Evolutionary conservation across 2,888 invertebrate species (phyloP), one percentile per base, ranked within the genome.

Genomic region (Apotomis capreana): DNA sequence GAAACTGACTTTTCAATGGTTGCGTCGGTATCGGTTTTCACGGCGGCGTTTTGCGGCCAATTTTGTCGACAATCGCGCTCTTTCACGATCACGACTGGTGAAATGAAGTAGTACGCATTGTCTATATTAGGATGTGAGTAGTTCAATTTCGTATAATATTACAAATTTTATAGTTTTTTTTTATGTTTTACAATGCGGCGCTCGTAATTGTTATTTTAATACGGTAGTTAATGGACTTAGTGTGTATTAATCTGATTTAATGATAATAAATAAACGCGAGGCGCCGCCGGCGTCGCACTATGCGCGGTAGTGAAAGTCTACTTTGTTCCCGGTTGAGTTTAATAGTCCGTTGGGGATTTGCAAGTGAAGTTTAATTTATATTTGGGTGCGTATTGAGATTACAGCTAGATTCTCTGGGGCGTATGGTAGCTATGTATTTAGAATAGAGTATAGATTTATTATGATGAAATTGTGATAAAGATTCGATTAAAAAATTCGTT

Each of bases 1-100:
- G 85, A 86, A 83, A 86, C 83, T 79, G 58, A 82, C 82, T 80
- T 74, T 75, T 69, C 69, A 77, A 75, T 36, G 58, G 58, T 84
- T 85, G 83, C 84, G 83, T 84, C 80, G 83, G 78, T 76, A 76
- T 76, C 77, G 70, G 69, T 74, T 68, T 70, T 74, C 74, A 68
- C 68, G 72, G 69, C 68, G 68, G 46, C 74, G 62, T 73, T 69
- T 69, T 68, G 57, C 6, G 40, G 71, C 54, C 71, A 69, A 69
- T 69, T 57, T 63, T 15, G 54, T 36, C 57, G 36, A 49, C 5
- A n/a, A 55, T 49, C 12, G 9, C 52, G 37, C 59, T 65, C 40
- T 40, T 62, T 67, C 67, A 62, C 55, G 65, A 67, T 60, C 40
- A 40, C 55, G 44, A n/a, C 15, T 6, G 55, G 9, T 57, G 10